Conservation (phyloP, 2,113 vertebrate species). For the Bubalus kerabau region DNA sequence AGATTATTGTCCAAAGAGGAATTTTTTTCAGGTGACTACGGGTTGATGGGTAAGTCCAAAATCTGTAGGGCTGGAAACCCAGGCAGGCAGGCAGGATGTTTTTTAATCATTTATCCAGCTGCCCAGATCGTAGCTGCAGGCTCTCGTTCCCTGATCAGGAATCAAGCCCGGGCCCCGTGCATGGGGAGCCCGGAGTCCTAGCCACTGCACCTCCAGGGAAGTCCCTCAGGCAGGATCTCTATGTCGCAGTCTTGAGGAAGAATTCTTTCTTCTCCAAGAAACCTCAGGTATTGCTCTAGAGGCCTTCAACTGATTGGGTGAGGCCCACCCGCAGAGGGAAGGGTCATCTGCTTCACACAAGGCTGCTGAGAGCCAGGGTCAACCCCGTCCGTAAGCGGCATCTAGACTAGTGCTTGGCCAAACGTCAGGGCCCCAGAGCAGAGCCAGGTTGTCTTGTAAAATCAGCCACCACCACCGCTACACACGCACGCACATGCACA, state of each 20-base stretch:
- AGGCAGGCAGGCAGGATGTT: not conserved
- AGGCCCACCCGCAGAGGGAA: not conserved
- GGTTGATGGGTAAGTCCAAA: not conserved
- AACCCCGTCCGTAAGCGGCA: not conserved
- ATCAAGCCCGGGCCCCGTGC: accelerated
- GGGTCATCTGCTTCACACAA: not conserved
- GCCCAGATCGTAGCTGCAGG: not conserved
- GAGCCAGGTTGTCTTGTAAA: not conserved
- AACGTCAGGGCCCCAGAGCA: too few species aligned
- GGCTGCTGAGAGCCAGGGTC: not conserved
- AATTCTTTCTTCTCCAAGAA: not conserved
- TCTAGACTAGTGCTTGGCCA: not conserved
- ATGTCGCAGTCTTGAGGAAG: not conserved
- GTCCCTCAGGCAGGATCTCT: not conserved
- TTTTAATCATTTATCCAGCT: not conserved
- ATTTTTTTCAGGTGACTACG: not conserved
- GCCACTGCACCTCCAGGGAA: not conserved
- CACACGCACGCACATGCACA: not conserved
- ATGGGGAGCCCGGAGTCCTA: accelerated
- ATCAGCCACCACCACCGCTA: not conserved
- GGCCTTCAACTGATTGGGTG: not conserved
- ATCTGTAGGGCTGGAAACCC: not conserved
- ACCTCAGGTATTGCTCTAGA: not conserved
- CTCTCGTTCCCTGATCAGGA: not conserved
- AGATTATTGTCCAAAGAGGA: not conserved